Evolutionary conservation across 2,888 invertebrate species (phyloP), one percentile per base, ranked within the genome.

Genomic region (Incurvaria masculella): DNA sequence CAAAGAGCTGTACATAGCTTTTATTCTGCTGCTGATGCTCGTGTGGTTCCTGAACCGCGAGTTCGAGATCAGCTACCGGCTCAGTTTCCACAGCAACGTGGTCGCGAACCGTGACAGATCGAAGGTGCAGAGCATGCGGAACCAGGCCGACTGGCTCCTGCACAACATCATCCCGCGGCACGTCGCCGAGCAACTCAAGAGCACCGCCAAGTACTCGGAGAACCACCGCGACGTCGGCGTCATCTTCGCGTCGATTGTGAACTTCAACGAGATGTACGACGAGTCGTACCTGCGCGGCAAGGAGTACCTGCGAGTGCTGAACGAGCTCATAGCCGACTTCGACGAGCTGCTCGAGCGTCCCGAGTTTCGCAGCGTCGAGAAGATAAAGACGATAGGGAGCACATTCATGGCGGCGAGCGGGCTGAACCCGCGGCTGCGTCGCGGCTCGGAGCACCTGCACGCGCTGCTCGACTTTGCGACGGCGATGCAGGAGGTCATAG

Each of bases 351-450:
- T 98, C 6, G 89, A 91, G 51, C 82, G 88, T 41, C 82, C 87
- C 0, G 87, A 91, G 55, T 96, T 91, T 60, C 84, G 86, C 40
- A 88, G 91, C 57, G 93, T 98, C 5, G 97, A 97, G 66, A 98
- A 98, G 72, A 98, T 98, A 54, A 98, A 98, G 71, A 97, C 97
- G 0, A 97, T 97, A 52, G 95, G 94, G 4, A 92, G 94, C 55
- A 95, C 96, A 0, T 97, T 96, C 61, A 98, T 98, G 97, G 97
- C 96, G 1, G 97, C 97, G 0, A 93, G 95, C 51, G 97, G 97
- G 0, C 76, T 98, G 49, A 94, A 97, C 70, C 92, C 94, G 0
- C 82, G 83, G 50, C 79, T 87, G 57, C 81, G 94, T 3, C 82
- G 83, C 19, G 76, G 83, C 42, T 88, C 87, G 54, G 83, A 88